Evolutionary conservation across 1,140 invertebrate genomes (phyloP).

Genomic region (Oppia nitens): DNA sequence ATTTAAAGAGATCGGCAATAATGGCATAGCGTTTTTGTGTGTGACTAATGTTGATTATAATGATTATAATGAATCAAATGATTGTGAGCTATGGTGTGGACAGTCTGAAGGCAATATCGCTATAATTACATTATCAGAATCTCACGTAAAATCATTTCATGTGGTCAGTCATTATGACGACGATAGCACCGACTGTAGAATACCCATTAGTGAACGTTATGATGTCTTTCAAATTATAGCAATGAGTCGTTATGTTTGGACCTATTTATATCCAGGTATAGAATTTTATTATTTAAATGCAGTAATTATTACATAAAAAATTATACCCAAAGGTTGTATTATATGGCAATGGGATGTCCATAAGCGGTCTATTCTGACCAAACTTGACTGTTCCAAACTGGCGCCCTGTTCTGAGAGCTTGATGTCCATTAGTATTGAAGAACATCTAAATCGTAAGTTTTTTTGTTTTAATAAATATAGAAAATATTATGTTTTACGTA

Average conservation of each 20-base stretch:
- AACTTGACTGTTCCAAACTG: conserved; percentile 76
- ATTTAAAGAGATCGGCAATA: conserved; percentile 47
- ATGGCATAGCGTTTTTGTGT: conserved; percentile 32
- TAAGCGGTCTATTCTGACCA: conserved; percentile 47
- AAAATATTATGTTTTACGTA: background rate
- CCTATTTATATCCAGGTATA: conserved; percentile 54
- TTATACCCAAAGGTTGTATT: conserved; percentile 43
- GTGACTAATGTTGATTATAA: conserved; percentile 26
- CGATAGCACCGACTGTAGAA: background rate
- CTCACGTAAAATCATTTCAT: conserved; percentile 39
- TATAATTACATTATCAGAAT: conserved; percentile 38
- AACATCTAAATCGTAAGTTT: conserved; percentile 50
- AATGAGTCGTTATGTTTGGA: conserved; percentile 39
- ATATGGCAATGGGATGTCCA: conserved; percentile 65
- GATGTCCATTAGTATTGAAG: conserved; percentile 76
- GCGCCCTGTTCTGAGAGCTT: conserved; percentile 77
- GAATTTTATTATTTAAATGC: too few relatives aligned
- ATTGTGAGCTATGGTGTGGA: conserved; percentile 53
- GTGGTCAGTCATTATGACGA: conserved; percentile 39
- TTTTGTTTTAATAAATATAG: background rate
- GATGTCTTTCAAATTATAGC: conserved; percentile 44
- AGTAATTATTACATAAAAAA: too few relatives aligned
- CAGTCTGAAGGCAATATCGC: conserved; percentile 52
- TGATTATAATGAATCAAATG: background rate
- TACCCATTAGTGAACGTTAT: conserved; percentile 35